Evolutionary conservation across 2,888 invertebrate species (phyloP).

Genomic region (Perithous albicinctus): DNA sequence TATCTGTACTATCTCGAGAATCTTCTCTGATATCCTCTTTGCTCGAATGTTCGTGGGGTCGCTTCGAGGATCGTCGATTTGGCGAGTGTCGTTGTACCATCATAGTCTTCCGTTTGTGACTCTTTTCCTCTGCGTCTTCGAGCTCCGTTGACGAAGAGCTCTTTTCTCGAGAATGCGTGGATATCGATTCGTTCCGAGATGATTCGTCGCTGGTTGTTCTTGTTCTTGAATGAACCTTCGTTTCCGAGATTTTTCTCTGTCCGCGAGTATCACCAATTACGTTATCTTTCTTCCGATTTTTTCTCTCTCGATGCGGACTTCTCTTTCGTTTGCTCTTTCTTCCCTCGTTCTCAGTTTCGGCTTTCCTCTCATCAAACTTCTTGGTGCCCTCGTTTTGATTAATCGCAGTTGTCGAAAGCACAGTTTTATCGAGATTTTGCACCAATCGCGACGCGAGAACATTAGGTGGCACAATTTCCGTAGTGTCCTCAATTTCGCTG

Average conservation of each 20-base stretch:
- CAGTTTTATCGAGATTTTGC: constrained; percentile 20
- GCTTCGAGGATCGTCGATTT: constrained; percentile 5
- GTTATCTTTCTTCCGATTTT: constrained; percentile 56
- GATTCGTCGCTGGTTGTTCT: constrained; percentile 50
- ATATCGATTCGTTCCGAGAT: constrained; percentile 57
- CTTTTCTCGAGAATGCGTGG: constrained; percentile 58
- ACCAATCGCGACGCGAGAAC: constrained; percentile 32
- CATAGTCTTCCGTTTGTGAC: constrained; percentile 4
- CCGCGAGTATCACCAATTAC: constrained; percentile 31
- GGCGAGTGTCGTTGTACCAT: background rate
- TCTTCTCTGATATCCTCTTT: constrained; percentile 47
- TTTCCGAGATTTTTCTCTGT: constrained; percentile 30
- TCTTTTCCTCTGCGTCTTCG: constrained; percentile 47
- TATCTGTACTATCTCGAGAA: constrained; percentile 18
- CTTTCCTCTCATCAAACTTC: constrained; percentile 33
- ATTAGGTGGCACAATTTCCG: constrained; percentile 13
- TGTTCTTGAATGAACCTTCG: constrained; percentile 34
- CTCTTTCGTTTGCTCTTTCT: constrained; percentile 51
- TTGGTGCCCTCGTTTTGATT: constrained; percentile 35
- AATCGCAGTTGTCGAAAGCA: background rate
- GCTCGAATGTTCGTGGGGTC: constrained; percentile 20
- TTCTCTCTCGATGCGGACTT: constrained; percentile 45
- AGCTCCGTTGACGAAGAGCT: constrained; percentile 59
- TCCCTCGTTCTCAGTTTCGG: constrained; percentile 19
- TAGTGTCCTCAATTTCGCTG: constrained; percentile 2